phyloP scores from a whole-genome alignment of 2,113 vertebrate species.

The Actenoides hombroni region DNA sequence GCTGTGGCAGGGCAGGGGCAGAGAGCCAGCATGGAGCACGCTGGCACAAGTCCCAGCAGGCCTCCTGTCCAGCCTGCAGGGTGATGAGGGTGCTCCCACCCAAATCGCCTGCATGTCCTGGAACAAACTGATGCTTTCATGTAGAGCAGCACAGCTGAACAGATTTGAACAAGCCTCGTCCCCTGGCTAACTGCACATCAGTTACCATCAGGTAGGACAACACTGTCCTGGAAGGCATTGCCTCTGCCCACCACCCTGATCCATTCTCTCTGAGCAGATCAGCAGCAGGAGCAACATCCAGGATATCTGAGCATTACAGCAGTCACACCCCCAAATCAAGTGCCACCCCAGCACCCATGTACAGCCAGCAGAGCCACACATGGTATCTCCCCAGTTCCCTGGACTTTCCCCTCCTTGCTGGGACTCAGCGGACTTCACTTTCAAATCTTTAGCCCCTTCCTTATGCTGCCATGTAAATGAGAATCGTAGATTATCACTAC shows the following conservation, averaged over 20 bases:
- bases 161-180: constrained; percentile 43
- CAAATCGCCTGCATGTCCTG: constrained; percentile 13
- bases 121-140: constrained; percentile 34
- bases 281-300: constrained; percentile 37
- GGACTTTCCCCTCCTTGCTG: not conserved
- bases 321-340: constrained; percentile 8
- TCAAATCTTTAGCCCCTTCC: constrained; percentile 8
- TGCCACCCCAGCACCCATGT: not conserved
- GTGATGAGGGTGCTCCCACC: not conserved
- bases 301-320: not conserved
- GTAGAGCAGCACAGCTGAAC: constrained; percentile 45
- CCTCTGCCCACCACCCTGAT: constrained; percentile 6
- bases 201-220: constrained; percentile 24
- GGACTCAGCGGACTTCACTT: not conserved
- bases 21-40: not conserved
- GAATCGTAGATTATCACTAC: not conserved
- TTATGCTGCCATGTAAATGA: not conserved
- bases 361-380: not conserved
- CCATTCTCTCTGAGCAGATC: constrained; percentile 31
- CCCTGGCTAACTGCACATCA: constrained; percentile 37
- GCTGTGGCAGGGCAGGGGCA: not conserved
- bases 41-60: not conserved
- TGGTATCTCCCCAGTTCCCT: not conserved
- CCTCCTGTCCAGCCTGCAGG: not conserved
- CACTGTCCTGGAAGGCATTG: not conserved